Evolutionary conservation across 1,140 invertebrate species (phyloP).

Genomic region (Oryzaephilus surinamensis): DNA sequence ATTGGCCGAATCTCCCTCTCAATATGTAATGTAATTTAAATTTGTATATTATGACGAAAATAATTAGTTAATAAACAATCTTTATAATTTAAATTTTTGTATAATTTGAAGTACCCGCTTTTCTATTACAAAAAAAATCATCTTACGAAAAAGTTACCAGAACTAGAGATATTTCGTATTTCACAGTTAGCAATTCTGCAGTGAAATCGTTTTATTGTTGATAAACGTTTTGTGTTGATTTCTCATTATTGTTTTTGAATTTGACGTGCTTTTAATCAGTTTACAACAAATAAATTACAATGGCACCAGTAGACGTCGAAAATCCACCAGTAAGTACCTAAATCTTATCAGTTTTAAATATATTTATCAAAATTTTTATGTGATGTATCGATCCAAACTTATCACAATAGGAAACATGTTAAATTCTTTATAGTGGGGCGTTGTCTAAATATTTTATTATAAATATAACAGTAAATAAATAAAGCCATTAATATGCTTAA

Average conservation of each 20-base stretch:
- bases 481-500: not conserved
- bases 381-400: not conserved
- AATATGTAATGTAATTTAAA: conserved; percentile 32
- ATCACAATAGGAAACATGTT: not conserved
- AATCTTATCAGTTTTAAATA: not conserved
- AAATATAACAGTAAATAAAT: too few relatives aligned
- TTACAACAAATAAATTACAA: conserved; percentile 3
- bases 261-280: not conserved
- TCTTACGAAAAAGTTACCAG: too few relatives aligned
- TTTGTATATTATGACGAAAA: not conserved
- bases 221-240: too few relatives aligned
- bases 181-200: too few relatives aligned
- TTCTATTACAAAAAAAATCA: too few relatives aligned
- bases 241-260: not conserved
- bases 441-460: conserved; percentile 2
- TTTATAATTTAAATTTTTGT: too few relatives aligned
- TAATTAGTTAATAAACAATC: too few relatives aligned
- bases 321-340: conserved; percentile 10
- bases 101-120: too few relatives aligned
- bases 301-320: conserved; percentile 15
- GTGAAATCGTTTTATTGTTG: too few relatives aligned
- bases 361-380: not conserved
- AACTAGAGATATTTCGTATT: too few relatives aligned
- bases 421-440: conserved; percentile 10
- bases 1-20: conserved; percentile 68